Evolutionary conservation across 1,140 invertebrate species (phyloP).

Genomic region (Drosophila suzukii): DNA sequence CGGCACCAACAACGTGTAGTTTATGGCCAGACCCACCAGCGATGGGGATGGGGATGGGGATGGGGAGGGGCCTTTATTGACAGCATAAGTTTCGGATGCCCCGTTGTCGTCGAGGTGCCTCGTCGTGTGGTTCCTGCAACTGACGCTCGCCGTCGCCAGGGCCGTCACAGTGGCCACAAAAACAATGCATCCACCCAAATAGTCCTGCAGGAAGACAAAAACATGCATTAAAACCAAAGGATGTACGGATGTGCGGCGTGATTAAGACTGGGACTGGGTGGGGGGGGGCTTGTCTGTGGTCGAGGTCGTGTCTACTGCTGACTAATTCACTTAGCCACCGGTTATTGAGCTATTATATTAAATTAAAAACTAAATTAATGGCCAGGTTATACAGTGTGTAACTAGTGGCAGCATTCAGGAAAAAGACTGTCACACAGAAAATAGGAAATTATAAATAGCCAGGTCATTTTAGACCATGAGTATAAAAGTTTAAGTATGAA

Average conservation of each 20-base stretch:
- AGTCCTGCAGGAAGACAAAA: constrained; percentile 87
- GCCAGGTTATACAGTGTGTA: background rate
- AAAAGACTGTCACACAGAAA: no score
- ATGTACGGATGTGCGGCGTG: constrained; percentile 10
- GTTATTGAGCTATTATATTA: background rate
- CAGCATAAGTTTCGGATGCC: constrained; percentile 62
- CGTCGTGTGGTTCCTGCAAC: constrained; percentile 57
- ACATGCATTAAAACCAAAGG: constrained; percentile 17
- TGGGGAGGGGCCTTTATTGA: constrained; percentile 65
- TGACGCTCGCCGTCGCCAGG: constrained; percentile 86
- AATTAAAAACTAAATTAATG: background rate
- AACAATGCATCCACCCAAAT: constrained; percentile 91
- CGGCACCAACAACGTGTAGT: constrained; percentile 92
- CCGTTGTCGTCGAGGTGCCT: constrained; percentile 27
- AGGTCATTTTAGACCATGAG: no score
- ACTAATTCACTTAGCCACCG: constrained; percentile 2
- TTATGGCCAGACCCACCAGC: constrained; percentile 90
- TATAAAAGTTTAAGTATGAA: no score
- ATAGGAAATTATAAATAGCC: no score
- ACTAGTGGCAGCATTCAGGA: no score
- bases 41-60: constrained; percentile 86
- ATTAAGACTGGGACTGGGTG: constrained; percentile 42
- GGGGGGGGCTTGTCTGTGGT: background rate
- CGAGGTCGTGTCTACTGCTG: constrained; percentile 2
- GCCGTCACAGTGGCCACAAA: constrained; percentile 89